Evolutionary conservation across 2,888 invertebrate species (phyloP), one percentile per base, ranked within the genome.

Genomic region (Heliconius erato): DNA sequence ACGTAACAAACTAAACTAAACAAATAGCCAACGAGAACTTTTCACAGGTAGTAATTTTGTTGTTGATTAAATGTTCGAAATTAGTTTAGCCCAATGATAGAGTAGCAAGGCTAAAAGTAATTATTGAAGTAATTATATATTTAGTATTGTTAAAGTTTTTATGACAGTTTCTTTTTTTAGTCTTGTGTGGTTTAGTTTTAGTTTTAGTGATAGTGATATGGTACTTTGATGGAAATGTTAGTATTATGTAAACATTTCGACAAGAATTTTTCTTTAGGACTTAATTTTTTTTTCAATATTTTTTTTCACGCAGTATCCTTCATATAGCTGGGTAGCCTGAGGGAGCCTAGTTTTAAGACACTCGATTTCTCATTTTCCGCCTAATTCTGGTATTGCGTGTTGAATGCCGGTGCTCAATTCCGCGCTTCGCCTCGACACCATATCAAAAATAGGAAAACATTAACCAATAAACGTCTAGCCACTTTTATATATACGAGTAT

Each of bases 31-130:
- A 67, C 26, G 26, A 26, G 28, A 78, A 49, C 26, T 78, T 78
- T 78, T 78, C 78, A 67, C 28, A 44, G 78, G 74, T 63, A 76
- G 32, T 59, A 76, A 76, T 59, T 44, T 49, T 65, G 67, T 78
- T 67, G 26, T 44, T 67, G 28, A 44, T 78, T 67, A 40, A 67
- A 78, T 67, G 77, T 67, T 67, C 2, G 35, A 44, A 67, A 67
- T 28, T 44, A 67, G 44, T 77, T 77, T 67, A 28, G 67, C 26
- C 28, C 67, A 67, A 40, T 77, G 26, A 32, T 16, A 74, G 54
- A 28, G 26, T 23, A 40, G 23, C 69, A 40, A 71, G 40, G 3
- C 4, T 19, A 71, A n/a, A 71, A 40, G 40, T 71, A 71, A 69
- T 35, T 19, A 69, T 49, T 49, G 49, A 49, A 54, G 54, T 54